These are phyloP conservation scores for Dreissena polymorpha DNA, from an alignment of 1,140 invertebrate genomes.

Conservation along the genomic window DNA sequence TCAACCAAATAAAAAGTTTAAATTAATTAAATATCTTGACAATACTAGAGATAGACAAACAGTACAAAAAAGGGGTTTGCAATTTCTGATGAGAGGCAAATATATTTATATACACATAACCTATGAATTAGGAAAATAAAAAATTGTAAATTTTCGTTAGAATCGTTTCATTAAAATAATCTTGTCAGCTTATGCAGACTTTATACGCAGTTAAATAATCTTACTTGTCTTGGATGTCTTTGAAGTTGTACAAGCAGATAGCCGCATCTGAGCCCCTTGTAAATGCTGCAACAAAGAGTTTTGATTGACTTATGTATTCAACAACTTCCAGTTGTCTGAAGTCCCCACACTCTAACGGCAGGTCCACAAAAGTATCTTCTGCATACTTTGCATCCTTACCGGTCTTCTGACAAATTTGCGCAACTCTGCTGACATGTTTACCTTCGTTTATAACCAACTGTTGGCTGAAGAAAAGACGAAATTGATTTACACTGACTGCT, in stretches of 20 bases:
- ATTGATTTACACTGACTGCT: neutral
- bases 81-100: too few relatives aligned
- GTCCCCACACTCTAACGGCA: slow-evolving; percentile 31
- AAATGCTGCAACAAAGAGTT: slow-evolving; percentile 11
- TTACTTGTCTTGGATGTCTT: slow-evolving; percentile 21
- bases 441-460: neutral
- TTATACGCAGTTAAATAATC: neutral
- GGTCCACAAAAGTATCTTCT: slow-evolving; percentile 24
- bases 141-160: too few relatives aligned
- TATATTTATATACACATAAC: too few relatives aligned
- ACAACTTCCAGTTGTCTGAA: slow-evolving; percentile 4
- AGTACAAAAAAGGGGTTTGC: too few relatives aligned
- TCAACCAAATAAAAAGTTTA: too few relatives aligned
- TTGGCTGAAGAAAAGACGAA: slow-evolving; percentile 32
- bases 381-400: neutral
- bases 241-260: slow-evolving; percentile 17
- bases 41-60: too few relatives aligned
- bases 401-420: slow-evolving; percentile 30
- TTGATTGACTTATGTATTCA: neutral
- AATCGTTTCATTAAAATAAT: too few relatives aligned
- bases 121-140: too few relatives aligned
- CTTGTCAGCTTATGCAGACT: too few relatives aligned
- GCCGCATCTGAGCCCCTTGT: neutral
- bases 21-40: too few relatives aligned
- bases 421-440: slow-evolving; percentile 14